Base-by-base conservation (phyloP, 2,888 invertebrate genomes). In the Azorinus chamasolen region DNA sequence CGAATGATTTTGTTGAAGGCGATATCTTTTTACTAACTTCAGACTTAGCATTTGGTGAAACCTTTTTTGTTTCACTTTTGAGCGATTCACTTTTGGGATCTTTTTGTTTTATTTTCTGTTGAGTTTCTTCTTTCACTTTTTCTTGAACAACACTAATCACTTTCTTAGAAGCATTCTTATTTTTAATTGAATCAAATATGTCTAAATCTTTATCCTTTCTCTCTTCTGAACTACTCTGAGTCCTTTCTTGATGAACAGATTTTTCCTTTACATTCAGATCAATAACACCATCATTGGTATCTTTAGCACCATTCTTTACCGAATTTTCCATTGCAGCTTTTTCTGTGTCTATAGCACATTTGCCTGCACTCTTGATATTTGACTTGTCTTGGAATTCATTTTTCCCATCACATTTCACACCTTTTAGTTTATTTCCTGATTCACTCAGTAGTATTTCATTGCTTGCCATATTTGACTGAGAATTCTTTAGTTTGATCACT, bases 21-120 rank as follows among this genome's bases (percentile, higher is more conserved):
- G 66, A 37, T 20, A 58, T 41, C 45, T 76, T 79, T 37, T 78
- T 78, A 14, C 27, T 53, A 39, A 62, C 41, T 45, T 71, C 74
- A 22, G 76, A 71, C 71, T 76, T 76, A 16, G 68, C 55, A 63
- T 55, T 59, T 18, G 77, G 77, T 18, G 72, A 77, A 25, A 45
- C 48, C 48, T 77, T 72, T 24, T 22, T 22, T 20, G 37, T 18
- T 32, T 32, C 32, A 32, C 10, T 32, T 32, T 32, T 4, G 2
- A 10, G 27, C 16, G 45, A n/a, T 46, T 45, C 57, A 46, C 14
- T 43, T 54, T 73, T 61, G 32, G 54, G 64, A 43, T 63, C 61
- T 46, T 62, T 75, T 12, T 62, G n/a, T 16, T 10, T 25, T 14
- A 10, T 45, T n/a, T 43, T 46, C 18, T 24, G 18, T 12, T 25